These are phyloP conservation scores for Sapajus apella DNA, from an alignment of 2,113 vertebrate species.

Conservation along the genomic window DNA sequence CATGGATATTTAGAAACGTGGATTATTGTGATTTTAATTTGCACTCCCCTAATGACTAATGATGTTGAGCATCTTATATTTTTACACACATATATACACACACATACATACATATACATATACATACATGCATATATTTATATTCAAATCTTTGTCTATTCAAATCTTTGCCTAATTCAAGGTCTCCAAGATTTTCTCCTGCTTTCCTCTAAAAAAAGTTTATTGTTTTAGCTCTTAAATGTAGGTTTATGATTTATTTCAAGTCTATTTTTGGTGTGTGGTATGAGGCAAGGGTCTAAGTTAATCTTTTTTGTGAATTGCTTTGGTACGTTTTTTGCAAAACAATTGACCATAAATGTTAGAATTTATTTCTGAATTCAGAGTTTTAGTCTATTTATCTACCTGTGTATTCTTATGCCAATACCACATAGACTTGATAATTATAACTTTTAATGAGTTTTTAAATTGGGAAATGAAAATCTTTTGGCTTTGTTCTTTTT, in stretches of 20 bases:
- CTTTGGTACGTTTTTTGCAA: not conserved
- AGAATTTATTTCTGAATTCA: not conserved
- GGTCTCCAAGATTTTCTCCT: not conserved
- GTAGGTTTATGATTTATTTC: not conserved
- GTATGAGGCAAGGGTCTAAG: not conserved
- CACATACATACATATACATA: not conserved
- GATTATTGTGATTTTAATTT: not conserved
- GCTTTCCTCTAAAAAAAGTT: not conserved
- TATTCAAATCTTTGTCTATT: not conserved
- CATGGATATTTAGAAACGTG: not conserved
- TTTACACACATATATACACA: too few relatives aligned
- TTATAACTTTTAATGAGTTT: not conserved
- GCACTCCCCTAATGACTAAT: not conserved
- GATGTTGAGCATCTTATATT: not conserved
- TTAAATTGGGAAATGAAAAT: not conserved
- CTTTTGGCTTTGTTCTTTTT: not conserved
- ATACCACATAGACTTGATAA: not conserved
- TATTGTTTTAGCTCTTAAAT: not conserved
- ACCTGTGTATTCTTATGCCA: not conserved
- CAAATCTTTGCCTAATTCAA: not conserved
- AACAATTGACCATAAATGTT: not conserved
- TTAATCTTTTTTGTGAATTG: not conserved
- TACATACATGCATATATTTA: too few relatives aligned
- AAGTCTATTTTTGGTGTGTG: not conserved
- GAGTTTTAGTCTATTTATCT: not conserved